phyloP scores from a whole-genome alignment of 2,888 invertebrate species.

The Cyclophora albipunctata region DNA sequence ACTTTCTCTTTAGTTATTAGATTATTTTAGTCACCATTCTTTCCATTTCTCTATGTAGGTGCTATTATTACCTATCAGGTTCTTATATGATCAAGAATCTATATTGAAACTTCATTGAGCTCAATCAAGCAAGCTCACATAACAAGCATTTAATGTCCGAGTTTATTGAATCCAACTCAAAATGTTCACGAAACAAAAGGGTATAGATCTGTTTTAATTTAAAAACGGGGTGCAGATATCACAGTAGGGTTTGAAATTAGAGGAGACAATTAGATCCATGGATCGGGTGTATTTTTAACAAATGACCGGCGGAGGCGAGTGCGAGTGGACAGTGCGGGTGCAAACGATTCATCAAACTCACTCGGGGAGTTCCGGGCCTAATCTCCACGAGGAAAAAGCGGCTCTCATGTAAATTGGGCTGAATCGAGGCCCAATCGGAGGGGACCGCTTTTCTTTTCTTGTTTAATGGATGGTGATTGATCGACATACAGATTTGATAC shows the following conservation, averaged over 20 bases:
- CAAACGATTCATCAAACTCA: slow-evolving; percentile 75
- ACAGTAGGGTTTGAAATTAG: slow-evolving; percentile 71
- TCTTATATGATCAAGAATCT: too few species aligned
- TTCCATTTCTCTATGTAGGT: not conserved
- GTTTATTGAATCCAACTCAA: too few species aligned
- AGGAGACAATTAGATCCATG: slow-evolving; percentile 74
- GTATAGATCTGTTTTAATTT: slow-evolving; percentile 47
- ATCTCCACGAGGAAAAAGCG: slow-evolving; percentile 75
- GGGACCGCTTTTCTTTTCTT: slow-evolving; percentile 74
- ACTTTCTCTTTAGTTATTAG: not conserved
- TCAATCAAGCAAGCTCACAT: too few species aligned
- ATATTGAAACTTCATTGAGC: too few species aligned
- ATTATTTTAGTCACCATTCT: slow-evolving; percentile 5
- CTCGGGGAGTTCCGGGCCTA: slow-evolving; percentile 70
- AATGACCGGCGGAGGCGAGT: slow-evolving; percentile 57
- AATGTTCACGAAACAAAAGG: slow-evolving; percentile 20
- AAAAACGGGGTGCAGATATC: slow-evolving; percentile 55
- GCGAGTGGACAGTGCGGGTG: slow-evolving; percentile 32
- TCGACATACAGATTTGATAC: slow-evolving; percentile 65
- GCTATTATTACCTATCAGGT: too few species aligned
- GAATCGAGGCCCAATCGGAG: slow-evolving; percentile 71
- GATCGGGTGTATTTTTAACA: slow-evolving; percentile 76
- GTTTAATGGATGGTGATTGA: slow-evolving; percentile 76
- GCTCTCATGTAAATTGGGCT: slow-evolving; percentile 76
- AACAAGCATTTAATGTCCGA: too few species aligned